A percentile compares a stretch with the other conserved stretches of the same genome.
phyloP scores from a whole-genome alignment of 35 echinoderm and acorn worm genomes.

The Amphiura filiformis region DNA sequence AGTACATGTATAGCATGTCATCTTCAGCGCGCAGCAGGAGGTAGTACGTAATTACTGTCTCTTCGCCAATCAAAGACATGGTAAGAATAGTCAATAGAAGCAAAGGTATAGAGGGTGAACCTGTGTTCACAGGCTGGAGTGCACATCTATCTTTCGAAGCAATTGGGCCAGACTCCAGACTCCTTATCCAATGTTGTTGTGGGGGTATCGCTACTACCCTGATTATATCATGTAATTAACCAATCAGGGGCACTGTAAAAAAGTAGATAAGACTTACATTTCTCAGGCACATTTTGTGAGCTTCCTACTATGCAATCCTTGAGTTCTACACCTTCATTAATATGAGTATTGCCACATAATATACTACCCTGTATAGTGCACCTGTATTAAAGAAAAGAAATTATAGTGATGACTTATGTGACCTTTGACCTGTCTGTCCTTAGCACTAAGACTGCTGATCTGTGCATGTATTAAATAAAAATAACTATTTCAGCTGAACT shows the following conservation, averaged over 20 bases:
- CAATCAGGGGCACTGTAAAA: too few species aligned
- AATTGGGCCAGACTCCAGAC: background rate
- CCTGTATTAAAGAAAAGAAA: constrained; percentile 42
- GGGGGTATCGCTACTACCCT: background rate
- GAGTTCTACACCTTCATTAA: constrained; percentile 68
- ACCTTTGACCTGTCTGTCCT: background rate
- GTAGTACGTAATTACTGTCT: background rate
- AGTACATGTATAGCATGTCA: too few species aligned
- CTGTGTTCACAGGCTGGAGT: background rate
- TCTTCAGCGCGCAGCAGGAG: too few species aligned
- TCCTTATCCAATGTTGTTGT: background rate
- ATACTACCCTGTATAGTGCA: constrained; percentile 87
- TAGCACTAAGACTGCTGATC: background rate
- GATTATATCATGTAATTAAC: too few species aligned
- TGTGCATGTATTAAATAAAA: background rate
- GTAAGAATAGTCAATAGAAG: too few species aligned
- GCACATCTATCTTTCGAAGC: too few species aligned
- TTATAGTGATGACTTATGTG: background rate
- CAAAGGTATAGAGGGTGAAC: background rate
- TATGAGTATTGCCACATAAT: constrained; percentile 78
- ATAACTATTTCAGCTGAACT: background rate
- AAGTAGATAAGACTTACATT: constrained; percentile 57
- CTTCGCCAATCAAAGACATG: too few species aligned
- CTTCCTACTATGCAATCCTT: constrained; percentile 88
- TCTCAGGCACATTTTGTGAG: constrained; percentile 70